Evolutionary conservation across 2,888 invertebrate species (phyloP).

Genomic region (Germaria angustata): DNA sequence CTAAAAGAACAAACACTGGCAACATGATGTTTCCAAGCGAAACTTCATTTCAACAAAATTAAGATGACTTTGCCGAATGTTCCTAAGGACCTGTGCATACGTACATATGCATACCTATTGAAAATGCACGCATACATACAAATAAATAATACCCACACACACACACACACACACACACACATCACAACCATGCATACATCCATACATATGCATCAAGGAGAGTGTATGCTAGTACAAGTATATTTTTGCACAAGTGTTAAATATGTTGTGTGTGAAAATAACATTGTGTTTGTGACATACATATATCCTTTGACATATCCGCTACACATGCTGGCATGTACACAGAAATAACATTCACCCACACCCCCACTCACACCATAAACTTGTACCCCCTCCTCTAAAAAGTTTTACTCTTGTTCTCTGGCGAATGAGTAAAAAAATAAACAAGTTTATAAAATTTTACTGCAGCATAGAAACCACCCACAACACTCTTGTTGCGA

Average conservation of each 20-base stretch:
- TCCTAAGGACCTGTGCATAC: slow-evolving; percentile 38
- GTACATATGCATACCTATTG: slow-evolving; percentile 40
- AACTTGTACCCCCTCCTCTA: slow-evolving; percentile 69
- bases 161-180: too few relatives aligned
- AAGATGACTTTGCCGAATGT: slow-evolving; percentile 60
- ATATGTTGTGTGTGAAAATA: slow-evolving; percentile 52
- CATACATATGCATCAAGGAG: slow-evolving; percentile 41
- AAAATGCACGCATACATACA: background rate
- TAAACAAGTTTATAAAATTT: slow-evolving; percentile 1
- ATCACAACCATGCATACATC: slow-evolving; percentile 2
- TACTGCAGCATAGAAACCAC: slow-evolving; percentile 58
- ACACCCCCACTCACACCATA: slow-evolving; percentile 32
- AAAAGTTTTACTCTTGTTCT: slow-evolving; percentile 61
- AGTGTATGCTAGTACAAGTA: background rate
- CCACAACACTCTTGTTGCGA: slow-evolving; percentile 42
- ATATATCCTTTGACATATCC: slow-evolving; percentile 67
- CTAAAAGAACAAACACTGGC: slow-evolving; percentile 27
- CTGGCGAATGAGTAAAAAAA: slow-evolving; percentile 42
- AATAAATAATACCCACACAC: too few relatives aligned
- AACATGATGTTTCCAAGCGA: slow-evolving; percentile 73
- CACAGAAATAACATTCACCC: slow-evolving; percentile 24
- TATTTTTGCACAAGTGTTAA: slow-evolving; percentile 35
- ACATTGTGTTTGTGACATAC: slow-evolving; percentile 66
- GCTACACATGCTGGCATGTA: slow-evolving; percentile 54
- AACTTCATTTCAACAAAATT: slow-evolving; percentile 70